Percentiles rank a stretch among this genome's conserved stretches.
Evolutionary conservation across 2,113 vertebrate species (phyloP).

Genomic region (Zapornia atra): DNA sequence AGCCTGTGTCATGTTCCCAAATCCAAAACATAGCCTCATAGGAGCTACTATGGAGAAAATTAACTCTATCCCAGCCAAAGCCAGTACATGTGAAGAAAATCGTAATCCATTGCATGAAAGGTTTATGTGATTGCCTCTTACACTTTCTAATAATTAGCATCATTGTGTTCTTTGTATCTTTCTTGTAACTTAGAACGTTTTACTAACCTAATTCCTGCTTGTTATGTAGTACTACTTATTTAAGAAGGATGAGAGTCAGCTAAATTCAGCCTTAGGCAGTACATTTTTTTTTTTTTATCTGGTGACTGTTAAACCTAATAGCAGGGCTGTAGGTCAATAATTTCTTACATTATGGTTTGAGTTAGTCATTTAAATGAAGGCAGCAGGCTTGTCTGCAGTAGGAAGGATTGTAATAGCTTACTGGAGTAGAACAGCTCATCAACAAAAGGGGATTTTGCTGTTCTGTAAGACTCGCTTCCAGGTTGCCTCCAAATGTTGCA

Average conservation of each 20-base stretch:
- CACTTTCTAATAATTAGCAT: neutral
- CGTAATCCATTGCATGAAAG: neutral
- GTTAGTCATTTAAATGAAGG: neutral
- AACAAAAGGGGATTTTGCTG: neutral
- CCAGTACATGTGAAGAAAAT: neutral
- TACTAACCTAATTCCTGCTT: neutral
- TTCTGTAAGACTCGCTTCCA: neutral
- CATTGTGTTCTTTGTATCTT: neutral
- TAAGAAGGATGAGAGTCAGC: neutral
- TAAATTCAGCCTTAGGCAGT: neutral
- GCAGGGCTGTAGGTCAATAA: neutral
- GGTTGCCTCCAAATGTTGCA: neutral
- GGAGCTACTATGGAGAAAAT: neutral
- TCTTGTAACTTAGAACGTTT: neutral
- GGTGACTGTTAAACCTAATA: neutral
- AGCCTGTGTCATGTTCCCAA: fast-evolving
- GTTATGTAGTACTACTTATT: neutral
- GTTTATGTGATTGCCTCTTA: neutral
- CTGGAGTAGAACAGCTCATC: neutral
- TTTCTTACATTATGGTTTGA: neutral
- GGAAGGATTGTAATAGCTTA: neutral
- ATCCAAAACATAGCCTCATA: neutral
- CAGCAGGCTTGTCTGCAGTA: neutral
- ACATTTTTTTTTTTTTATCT: neutral
- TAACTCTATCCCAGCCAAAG: neutral